Base-by-base conservation (phyloP, 64 coral and sea anemone species). In the Montipora capricornis region DNA sequence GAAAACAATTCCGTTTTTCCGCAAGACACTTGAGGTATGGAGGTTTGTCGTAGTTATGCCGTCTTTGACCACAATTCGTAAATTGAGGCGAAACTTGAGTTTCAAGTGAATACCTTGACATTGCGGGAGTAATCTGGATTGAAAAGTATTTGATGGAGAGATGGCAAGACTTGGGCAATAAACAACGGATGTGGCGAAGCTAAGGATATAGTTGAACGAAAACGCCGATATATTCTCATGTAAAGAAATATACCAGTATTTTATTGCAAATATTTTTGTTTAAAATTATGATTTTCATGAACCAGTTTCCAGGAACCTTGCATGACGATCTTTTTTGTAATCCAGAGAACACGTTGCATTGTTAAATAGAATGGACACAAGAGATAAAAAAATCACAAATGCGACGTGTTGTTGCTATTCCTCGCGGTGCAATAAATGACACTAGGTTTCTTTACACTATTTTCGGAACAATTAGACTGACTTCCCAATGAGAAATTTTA, bases 381-480 rank as follows among this genome's bases (percentile, higher is more conserved):
- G 57, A n/a, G 67, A 70, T 5, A n/a, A 4, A 8, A 45, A 49
- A 71, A 86, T 5, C 20, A 1, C 2, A 49, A 11, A 70, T 69
- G 52, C 52, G 26, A 26, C 46, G 12, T 84, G 4, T 15, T 15
- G 57, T 82, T 64, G 11, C 29, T 82, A 9, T 86, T 44, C 11
- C 66, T 13, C 2, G 67, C 5, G 64, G 10, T 20, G 64, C 68
- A 71, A 71, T 86, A 50, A 86, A 19, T 3, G 19, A 71, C 20
- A 86, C 70, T 86, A 71, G 46, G 6, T 37, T 15, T 49, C n/a
- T 8, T 48, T 86, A 37, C 68, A 71, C 47, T 71, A 45, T 20
- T 86, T 86, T 71, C 46, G 26, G 26, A 26, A 26, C 82, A 86
- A 19, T 73, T 86, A 20, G 29, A 68, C 45, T 5, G 62, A 70